A percentile compares a stretch with the other conserved stretches of the same genome.
These are phyloP conservation scores for Oreochromis grahami DNA, from an alignment of 2,797 vertebrate genomes.

Conservation along the genomic window DNA sequence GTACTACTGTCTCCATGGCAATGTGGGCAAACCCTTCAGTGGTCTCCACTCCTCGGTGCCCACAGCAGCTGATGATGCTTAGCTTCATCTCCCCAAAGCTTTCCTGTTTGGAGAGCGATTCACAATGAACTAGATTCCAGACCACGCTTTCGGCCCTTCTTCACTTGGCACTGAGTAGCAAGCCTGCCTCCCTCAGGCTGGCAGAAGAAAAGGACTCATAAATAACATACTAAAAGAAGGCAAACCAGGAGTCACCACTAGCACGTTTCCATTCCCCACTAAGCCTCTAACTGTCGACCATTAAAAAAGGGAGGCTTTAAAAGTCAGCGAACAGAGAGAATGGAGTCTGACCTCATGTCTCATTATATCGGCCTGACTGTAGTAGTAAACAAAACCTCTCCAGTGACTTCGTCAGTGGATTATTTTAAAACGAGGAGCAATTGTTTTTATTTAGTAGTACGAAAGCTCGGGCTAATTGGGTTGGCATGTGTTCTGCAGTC, in stretches of 20 bases:
- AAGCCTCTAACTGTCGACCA: slow-evolving; percentile 35
- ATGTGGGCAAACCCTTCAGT: slow-evolving; percentile 39
- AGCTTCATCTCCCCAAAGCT: slow-evolving; percentile 36
- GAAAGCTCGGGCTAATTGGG: neutral
- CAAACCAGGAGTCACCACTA: slow-evolving; percentile 54
- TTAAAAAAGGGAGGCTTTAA: slow-evolving; percentile 46
- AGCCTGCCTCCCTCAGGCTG: slow-evolving; percentile 56
- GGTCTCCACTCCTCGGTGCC: slow-evolving; percentile 32
- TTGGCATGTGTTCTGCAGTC: neutral
- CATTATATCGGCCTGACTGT: neutral
- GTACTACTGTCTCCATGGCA: slow-evolving; percentile 49
- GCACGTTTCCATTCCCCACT: slow-evolving; percentile 34
- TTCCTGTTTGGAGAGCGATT: slow-evolving; percentile 48
- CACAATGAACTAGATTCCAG: slow-evolving; percentile 65
- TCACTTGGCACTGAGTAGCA: slow-evolving; percentile 57
- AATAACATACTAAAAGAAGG: slow-evolving; percentile 64
- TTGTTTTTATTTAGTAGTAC: neutral
- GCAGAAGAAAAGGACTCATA: slow-evolving; percentile 49
- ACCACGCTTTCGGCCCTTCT: slow-evolving; percentile 63
- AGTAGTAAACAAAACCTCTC: neutral
- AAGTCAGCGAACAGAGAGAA: slow-evolving; percentile 28
- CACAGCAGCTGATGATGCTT: slow-evolving; percentile 38
- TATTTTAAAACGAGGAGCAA: neutral
- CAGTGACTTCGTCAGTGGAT: neutral
- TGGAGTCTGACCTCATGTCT: neutral